A percentile compares a stretch with the other conserved stretches of the same genome.
These are phyloP conservation scores for Clytia hemisphaerica DNA, from an alignment of 30 jellyfish, hydroid and myxozoan genomes.

Conservation along the genomic window DNA sequence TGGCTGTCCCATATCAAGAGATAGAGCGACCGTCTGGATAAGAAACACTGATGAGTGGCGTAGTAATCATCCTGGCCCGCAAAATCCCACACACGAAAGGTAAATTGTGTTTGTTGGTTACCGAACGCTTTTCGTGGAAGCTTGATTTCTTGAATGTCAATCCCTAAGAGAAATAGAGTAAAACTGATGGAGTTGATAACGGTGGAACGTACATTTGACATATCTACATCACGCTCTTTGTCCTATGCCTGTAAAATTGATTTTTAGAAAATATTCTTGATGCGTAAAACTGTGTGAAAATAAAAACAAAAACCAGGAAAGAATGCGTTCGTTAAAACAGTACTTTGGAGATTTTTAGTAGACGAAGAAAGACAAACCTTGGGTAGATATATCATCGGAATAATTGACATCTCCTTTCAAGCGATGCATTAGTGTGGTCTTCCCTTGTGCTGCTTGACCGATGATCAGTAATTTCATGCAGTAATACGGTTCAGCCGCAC, in stretches of 20 bases:
- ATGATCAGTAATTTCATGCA: conserved; percentile 53
- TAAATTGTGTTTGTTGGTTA: neutral
- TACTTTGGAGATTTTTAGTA: neutral
- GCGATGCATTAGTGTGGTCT: conserved; percentile 54
- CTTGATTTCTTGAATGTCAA: conserved; percentile 35
- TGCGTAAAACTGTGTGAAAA: neutral
- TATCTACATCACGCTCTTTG: neutral
- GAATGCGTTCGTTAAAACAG: neutral
- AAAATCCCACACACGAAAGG: conserved; percentile 91
- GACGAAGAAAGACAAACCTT: conserved; percentile 16
- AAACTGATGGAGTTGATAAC: neutral
- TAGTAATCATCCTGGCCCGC: conserved; percentile 95
- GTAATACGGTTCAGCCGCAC: conserved; percentile 47
- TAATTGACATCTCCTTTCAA: conserved; percentile 23
- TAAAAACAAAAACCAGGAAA: neutral
- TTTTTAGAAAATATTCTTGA: neutral
- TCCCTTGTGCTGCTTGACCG: conserved; percentile 49
- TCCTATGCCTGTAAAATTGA: neutral
- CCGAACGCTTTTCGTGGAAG: neutral
- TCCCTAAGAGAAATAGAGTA: conserved; percentile 35
- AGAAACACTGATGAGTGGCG: conserved; percentile 89
- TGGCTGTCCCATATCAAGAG: conserved; percentile 63
- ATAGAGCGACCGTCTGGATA: conserved; percentile 76
- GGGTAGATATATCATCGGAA: conserved; percentile 30
- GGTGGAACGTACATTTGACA: neutral